phyloP scores from a whole-genome alignment of 1,140 invertebrate genomes.

The Onthophagus taurus region DNA sequence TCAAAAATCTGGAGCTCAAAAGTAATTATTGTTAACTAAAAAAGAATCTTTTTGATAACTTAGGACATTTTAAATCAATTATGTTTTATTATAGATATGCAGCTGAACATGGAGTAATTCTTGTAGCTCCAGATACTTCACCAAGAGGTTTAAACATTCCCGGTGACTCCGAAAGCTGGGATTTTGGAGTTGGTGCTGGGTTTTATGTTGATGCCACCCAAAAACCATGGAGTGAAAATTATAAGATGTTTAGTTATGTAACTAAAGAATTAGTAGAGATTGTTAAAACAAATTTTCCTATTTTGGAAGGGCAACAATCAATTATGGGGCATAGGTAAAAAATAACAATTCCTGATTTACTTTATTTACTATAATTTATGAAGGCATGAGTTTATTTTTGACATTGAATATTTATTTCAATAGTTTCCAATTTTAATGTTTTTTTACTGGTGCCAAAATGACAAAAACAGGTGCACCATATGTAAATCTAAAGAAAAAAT shows the following conservation, averaged over 20 bases:
- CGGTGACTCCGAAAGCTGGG: conserved; percentile 83
- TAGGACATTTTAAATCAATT: not conserved
- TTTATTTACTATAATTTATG: conserved; percentile 1
- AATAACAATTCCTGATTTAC: too few relatives aligned
- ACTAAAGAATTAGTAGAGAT: conserved; percentile 77
- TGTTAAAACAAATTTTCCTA: conserved; percentile 65
- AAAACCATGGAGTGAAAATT: conserved; percentile 89
- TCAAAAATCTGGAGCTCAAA: conserved; percentile 88
- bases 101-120: conserved; percentile 67
- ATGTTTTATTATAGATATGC: conserved; percentile 47
- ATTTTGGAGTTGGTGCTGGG: conserved; percentile 91
- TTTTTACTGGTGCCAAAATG: too few relatives aligned
- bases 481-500: too few relatives aligned
- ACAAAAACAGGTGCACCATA: too few relatives aligned
- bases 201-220: conserved; percentile 92
- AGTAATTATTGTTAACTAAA: conserved; percentile 60
- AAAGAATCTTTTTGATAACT: not conserved
- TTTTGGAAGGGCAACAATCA: conserved; percentile 51
- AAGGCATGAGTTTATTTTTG: not conserved
- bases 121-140: conserved; percentile 93
- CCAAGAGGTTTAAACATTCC: conserved; percentile 82
- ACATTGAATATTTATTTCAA: not conserved
- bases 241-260: conserved; percentile 95
- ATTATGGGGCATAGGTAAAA: conserved; percentile 81
- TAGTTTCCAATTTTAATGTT: too few relatives aligned